A percentile compares a stretch with the other conserved stretches of the same genome.
phyloP scores from a whole-genome alignment of 2,888 invertebrate species.

The Orthosia cruda region DNA sequence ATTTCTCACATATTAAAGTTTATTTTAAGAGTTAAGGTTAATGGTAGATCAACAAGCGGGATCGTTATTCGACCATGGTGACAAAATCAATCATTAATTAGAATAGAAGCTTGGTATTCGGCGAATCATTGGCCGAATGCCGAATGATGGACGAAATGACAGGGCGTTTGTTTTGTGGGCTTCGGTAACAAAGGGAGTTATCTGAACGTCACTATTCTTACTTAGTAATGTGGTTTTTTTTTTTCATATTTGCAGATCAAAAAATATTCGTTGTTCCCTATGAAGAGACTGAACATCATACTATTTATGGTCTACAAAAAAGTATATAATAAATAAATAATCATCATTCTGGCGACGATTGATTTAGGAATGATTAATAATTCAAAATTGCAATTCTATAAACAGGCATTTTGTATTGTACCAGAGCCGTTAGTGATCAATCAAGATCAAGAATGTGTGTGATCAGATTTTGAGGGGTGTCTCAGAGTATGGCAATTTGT shows the following conservation, averaged over 20 bases:
- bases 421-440: too few species aligned
- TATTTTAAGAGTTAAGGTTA: constrained; percentile 37
- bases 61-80: constrained; percentile 81
- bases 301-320: too few species aligned
- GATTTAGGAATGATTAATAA: not conserved
- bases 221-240: constrained; percentile 17
- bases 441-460: too few species aligned
- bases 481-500: too few species aligned
- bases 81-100: constrained; percentile 88
- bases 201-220: constrained; percentile 53
- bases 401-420: not conserved
- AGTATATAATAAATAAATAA: too few species aligned
- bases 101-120: constrained; percentile 78
- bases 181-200: constrained; percentile 61
- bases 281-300: not conserved
- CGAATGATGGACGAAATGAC: constrained; percentile 76
- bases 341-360: too few species aligned
- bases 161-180: constrained; percentile 77
- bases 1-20: constrained; percentile 58
- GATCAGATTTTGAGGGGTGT: too few species aligned
- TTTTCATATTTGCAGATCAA: not conserved
- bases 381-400: too few species aligned
- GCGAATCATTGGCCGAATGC: constrained; percentile 83
- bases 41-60: constrained; percentile 73
- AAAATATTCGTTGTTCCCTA: not conserved